Percentiles rank a stretch among this genome's conserved stretches.
These are phyloP conservation scores for Netta rufina DNA, from an alignment of 2,797 vertebrate species.

Conservation along the genomic window DNA sequence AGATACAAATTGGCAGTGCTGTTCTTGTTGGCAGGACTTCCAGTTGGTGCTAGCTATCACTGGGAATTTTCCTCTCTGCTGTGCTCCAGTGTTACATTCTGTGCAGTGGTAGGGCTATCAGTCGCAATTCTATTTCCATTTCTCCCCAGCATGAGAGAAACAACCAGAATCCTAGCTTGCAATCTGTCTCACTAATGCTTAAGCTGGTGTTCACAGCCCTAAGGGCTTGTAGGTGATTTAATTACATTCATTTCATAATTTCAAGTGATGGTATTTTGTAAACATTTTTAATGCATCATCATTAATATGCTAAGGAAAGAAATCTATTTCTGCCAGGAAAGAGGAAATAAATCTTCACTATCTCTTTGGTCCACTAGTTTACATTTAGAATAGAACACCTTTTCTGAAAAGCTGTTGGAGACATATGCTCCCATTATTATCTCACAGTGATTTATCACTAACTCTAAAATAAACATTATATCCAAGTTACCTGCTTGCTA, in stretches of 20 bases:
- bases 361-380: slow-evolving; percentile 75
- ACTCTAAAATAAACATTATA: slow-evolving; percentile 67
- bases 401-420: slow-evolving; percentile 75
- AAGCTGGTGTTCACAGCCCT: slow-evolving; percentile 46
- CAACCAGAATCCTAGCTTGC: slow-evolving; percentile 32
- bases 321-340: slow-evolving; percentile 74
- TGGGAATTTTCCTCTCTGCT: not conserved
- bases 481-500: slow-evolving; percentile 57
- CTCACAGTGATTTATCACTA: slow-evolving; percentile 75
- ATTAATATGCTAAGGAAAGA: slow-evolving; percentile 77
- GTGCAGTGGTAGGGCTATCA: not conserved
- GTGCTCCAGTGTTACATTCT: not conserved
- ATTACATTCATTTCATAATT: slow-evolving; percentile 73
- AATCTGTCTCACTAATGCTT: slow-evolving; percentile 73
- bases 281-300: slow-evolving; percentile 77
- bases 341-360: slow-evolving; percentile 79
- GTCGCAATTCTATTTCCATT: not conserved
- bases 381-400: slow-evolving; percentile 66
- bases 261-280: slow-evolving; percentile 72
- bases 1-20: not conserved
- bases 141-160: slow-evolving; percentile 27
- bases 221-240: slow-evolving; percentile 67
- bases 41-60: not conserved
- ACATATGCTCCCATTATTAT: slow-evolving; percentile 75
- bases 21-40: not conserved